These are phyloP conservation scores for Campoplex nolae DNA, from an alignment of 2,888 invertebrate species.

Conservation along the genomic window DNA sequence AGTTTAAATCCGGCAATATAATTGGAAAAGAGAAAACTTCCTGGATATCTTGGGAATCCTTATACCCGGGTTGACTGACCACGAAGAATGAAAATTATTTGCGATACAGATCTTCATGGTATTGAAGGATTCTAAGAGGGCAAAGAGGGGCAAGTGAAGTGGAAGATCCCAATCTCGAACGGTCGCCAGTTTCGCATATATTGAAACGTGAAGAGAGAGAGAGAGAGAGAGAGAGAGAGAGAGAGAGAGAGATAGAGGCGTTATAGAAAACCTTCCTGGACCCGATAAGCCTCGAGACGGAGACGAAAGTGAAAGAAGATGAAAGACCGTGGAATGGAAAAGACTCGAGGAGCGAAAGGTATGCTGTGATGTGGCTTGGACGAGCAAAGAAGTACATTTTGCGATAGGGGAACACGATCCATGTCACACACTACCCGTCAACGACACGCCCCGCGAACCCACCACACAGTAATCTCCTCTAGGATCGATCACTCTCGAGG, in stretches of 20 bases:
- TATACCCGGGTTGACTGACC: slow-evolving; percentile 40
- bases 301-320: slow-evolving; percentile 10
- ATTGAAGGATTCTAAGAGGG: slow-evolving; percentile 33
- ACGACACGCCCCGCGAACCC: slow-evolving; percentile 63
- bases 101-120: slow-evolving; percentile 60
- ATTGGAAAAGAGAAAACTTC: slow-evolving; percentile 20
- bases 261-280: slow-evolving; percentile 43
- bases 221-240: slow-evolving; percentile 24
- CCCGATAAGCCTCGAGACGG: slow-evolving; percentile 36
- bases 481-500: slow-evolving; percentile 77
- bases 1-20: not conserved
- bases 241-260: slow-evolving; percentile 22
- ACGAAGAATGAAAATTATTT: slow-evolving; percentile 66
- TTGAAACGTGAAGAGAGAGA: slow-evolving; percentile 54
- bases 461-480: slow-evolving; percentile 72
- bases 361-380: slow-evolving; percentile 37
- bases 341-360: slow-evolving; percentile 22
- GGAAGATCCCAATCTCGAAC: slow-evolving; percentile 62
- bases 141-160: slow-evolving; percentile 17
- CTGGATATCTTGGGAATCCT: slow-evolving; percentile 39
- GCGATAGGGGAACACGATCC: slow-evolving; percentile 56
- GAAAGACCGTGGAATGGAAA: slow-evolving; percentile 48
- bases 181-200: slow-evolving; percentile 64
- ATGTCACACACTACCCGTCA: slow-evolving; percentile 65
- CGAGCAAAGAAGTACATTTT: slow-evolving; percentile 44